Conservation (phyloP, 1,140 invertebrate species). For the Heliconius congener region DNA sequence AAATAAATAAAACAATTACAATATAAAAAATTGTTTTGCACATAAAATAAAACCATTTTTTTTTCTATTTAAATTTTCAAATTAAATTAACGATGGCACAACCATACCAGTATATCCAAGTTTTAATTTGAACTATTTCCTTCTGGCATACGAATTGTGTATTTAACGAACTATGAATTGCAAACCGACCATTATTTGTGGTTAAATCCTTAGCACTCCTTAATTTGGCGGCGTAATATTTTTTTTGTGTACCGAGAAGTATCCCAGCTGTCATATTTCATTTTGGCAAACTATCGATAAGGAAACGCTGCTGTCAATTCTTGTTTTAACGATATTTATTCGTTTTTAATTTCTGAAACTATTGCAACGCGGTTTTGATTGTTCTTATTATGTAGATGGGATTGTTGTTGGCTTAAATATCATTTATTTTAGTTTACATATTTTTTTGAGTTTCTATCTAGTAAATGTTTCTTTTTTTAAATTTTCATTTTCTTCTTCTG, state of each 20-base stretch:
- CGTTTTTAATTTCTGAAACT: background rate
- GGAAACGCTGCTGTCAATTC: background rate
- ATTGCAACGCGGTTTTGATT: no score
- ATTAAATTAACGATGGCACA: background rate
- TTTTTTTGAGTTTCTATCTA: no score
- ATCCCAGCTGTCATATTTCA: background rate
- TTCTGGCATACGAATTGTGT: background rate
- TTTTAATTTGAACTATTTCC: background rate
- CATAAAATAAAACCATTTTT: background rate
- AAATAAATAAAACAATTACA: background rate
- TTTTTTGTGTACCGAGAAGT: background rate
- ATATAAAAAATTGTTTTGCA: background rate
- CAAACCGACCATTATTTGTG: background rate
- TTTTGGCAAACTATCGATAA: background rate
- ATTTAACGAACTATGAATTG: slow-evolving; percentile 2
- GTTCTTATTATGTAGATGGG: no score
- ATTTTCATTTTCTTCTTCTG: no score
- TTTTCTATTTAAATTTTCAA: background rate
- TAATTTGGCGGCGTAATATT: background rate
- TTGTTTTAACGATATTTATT: slow-evolving; percentile 1
- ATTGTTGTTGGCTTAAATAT: no score
- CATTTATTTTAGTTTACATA: no score
- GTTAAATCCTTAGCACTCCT: background rate
- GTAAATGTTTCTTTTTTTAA: no score
- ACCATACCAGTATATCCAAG: background rate